These are phyloP conservation scores for Sclerurus mexicanus DNA, from an alignment of 2,113 vertebrate species.

Conservation along the genomic window DNA sequence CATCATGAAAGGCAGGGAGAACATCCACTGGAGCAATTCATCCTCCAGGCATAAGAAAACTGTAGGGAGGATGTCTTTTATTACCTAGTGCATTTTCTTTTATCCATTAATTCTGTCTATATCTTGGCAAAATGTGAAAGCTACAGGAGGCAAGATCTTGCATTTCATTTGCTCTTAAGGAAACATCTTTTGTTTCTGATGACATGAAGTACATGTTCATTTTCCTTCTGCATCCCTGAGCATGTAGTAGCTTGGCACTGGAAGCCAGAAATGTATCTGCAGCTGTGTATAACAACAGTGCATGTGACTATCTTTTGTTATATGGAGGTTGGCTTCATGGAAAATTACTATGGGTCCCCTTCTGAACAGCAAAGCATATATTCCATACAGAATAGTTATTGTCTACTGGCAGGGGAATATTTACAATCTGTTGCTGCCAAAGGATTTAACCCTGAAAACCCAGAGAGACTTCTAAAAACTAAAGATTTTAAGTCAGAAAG, in stretches of 20 bases:
- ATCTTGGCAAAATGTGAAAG: slow-evolving; percentile 30
- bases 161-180: slow-evolving; percentile 7
- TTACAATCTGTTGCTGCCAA: background rate
- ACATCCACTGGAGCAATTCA: slow-evolving; percentile 58
- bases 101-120: slow-evolving; percentile 31
- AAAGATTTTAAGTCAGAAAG: background rate
- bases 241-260: background rate
- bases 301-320: background rate
- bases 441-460: background rate
- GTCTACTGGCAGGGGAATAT: background rate
- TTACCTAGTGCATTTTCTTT: slow-evolving; percentile 41
- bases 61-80: slow-evolving; percentile 40
- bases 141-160: background rate
- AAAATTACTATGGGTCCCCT: background rate
- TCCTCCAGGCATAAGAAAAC: slow-evolving; percentile 59
- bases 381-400: background rate
- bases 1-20: slow-evolving; percentile 56
- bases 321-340: background rate
- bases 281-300: background rate
- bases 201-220: background rate
- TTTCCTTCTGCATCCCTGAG: background rate
- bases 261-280: background rate
- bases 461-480: background rate
- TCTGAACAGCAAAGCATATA: background rate
- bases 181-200: slow-evolving; percentile 21